Evolutionary conservation across 2,888 invertebrate species (phyloP).

Genomic region (Hyles lineata): DNA sequence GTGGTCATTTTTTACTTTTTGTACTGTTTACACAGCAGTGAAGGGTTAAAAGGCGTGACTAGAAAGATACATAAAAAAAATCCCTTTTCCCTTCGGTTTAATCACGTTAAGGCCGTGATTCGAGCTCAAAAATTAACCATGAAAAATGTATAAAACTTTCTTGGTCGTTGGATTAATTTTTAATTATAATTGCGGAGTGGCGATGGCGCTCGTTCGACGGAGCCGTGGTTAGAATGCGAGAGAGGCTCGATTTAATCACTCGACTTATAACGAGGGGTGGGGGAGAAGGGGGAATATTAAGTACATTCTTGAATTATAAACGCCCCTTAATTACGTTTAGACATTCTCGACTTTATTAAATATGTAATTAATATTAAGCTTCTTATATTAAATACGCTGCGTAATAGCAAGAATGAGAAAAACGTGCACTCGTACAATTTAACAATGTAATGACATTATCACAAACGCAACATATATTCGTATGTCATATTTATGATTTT

Average conservation of each 20-base stretch:
- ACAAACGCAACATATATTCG: slow-evolving; percentile 8
- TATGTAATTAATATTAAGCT: slow-evolving; percentile 38
- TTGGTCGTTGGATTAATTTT: slow-evolving; percentile 73
- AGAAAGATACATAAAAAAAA: slow-evolving; percentile 3
- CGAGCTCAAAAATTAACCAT: slow-evolving; percentile 54
- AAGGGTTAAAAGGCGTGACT: not conserved
- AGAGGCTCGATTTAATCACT: slow-evolving; percentile 78
- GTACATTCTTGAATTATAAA: slow-evolving; percentile 77
- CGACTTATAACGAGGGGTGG: slow-evolving; percentile 70
- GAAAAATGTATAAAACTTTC: slow-evolving; percentile 60
- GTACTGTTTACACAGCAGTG: not conserved
- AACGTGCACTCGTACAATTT: slow-evolving; percentile 1
- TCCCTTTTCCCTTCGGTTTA: not conserved
- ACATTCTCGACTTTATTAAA: slow-evolving; percentile 76
- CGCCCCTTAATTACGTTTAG: slow-evolving; percentile 71
- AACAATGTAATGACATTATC: slow-evolving; percentile 9
- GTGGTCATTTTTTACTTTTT: not conserved
- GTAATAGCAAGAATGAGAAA: slow-evolving; percentile 6
- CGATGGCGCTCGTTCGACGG: slow-evolving; percentile 60
- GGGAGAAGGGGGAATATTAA: slow-evolving; percentile 65
- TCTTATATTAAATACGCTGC: slow-evolving; percentile 18
- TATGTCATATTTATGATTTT: not conserved
- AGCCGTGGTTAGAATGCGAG: slow-evolving; percentile 70
- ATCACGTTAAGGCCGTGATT: slow-evolving; percentile 45
- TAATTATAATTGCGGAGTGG: slow-evolving; percentile 78